Conservation (phyloP, 2,113 vertebrate genomes). For the Galbula dea region DNA sequence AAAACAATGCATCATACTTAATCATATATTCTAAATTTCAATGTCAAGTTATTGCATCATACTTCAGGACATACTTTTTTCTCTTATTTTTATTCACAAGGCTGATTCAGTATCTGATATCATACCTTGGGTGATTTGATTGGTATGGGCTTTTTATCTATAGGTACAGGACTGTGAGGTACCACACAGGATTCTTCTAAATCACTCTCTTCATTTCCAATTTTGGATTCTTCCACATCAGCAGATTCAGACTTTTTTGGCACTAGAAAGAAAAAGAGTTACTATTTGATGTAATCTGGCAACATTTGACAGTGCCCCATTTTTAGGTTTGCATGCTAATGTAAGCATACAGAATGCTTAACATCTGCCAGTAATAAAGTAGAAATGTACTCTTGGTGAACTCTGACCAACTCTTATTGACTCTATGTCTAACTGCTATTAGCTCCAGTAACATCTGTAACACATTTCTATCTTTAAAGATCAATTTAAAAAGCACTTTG, state of each 20-base stretch:
- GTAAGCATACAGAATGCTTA: background rate
- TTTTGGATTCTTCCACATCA: slow-evolving; percentile 91
- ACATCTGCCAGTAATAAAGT: background rate
- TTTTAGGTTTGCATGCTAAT: background rate
- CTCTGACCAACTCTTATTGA: background rate
- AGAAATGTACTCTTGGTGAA: background rate
- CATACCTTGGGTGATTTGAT: slow-evolving; percentile 87
- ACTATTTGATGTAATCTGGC: background rate
- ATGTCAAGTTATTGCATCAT: background rate
- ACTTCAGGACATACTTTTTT: background rate
- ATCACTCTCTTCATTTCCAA: slow-evolving; percentile 91
- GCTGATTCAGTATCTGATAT: background rate
- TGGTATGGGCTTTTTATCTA: slow-evolving; percentile 85
- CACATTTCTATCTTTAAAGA: background rate
- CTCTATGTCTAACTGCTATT: background rate
- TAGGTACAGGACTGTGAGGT: slow-evolving; percentile 80
- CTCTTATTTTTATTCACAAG: background rate
- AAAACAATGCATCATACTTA: background rate
- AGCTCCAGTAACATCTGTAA: background rate
- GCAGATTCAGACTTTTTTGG: slow-evolving; percentile 90
- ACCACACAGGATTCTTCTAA: slow-evolving; percentile 86
- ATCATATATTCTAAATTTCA: background rate
- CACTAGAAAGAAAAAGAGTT: slow-evolving; percentile 64
- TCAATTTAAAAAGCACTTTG: background rate
- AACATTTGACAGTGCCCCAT: background rate